Conservation (phyloP, 2,113 vertebrate genomes). For the Rafetus swinhoei region DNA sequence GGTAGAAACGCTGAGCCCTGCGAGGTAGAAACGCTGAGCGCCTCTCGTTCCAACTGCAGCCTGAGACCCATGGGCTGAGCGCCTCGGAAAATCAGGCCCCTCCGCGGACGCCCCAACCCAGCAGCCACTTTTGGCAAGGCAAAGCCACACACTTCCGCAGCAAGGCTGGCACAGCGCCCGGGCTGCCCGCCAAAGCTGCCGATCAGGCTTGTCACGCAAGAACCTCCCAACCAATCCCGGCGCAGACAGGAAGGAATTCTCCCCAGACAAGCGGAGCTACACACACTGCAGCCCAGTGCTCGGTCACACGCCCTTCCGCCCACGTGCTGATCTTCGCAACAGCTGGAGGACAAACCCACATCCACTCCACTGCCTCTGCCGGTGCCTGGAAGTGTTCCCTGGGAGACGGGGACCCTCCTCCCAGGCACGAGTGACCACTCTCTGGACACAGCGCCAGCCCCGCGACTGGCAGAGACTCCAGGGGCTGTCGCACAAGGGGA, state of each 20-base stretch:
- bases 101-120: too few species aligned
- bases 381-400: not conserved
- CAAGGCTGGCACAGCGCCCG: not conserved
- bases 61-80: not conserved
- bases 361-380: too few species aligned
- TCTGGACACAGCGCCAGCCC: not conserved
- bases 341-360: not conserved
- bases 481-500: too few species aligned
- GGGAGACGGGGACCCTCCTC: not conserved
- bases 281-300: not conserved
- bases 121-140: not conserved
- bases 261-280: not conserved
- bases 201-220: not conserved
- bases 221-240: not conserved
- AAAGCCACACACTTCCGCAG: not conserved
- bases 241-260: not conserved
- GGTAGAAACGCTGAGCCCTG: too few species aligned
- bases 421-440: not conserved
- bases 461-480: not conserved
- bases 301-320: not conserved
- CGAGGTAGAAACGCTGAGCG: not conserved
- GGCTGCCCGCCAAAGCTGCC: not conserved
- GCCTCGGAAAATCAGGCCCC: not conserved
- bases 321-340: not conserved
- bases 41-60: not conserved